Base-by-base conservation (phyloP, 2,888 invertebrate species). In the Ornithoptera alexandrae region DNA sequence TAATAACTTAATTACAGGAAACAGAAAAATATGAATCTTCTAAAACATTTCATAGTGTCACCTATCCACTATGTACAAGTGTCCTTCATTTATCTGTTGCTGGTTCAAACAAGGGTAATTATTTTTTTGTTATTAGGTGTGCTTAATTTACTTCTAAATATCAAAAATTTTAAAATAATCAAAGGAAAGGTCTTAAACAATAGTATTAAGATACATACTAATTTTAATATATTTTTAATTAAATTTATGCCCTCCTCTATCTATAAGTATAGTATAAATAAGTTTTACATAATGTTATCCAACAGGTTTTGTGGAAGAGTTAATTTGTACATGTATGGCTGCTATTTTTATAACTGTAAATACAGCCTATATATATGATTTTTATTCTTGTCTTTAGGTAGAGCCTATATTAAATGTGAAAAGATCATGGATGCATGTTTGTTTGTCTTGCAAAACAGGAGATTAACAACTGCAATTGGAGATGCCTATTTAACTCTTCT, bases 401-500 rank as follows among this genome's bases (percentile, higher is more conserved):
- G 84, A 76, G 85, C 87, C 56, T 87, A 85, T 75, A 84, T 91
- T 74, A 85, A 85, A 79, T 86, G 86, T 81, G 86, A 88, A 15
- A 87, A 83, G 75, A 78, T 91, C 67, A 83, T 83, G 72, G 84
- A 86, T 64, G 84, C 88, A 53, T 88, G 88, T 79, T 76, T 89
- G 68, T 78, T 83, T 70, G 79, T 93, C 72, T 78, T 93, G 63
- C 85, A 84, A 76, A 85, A 89, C 73, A 81, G 75, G 67, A 81
- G 86, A 3, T 74, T 88, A 76, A 72, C 80, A 62, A 77, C 81
- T 77, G 82, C 87, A 66, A 78, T 87, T 77, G 93, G 93, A 66
- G 91, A 93, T 79, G 89, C 92, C 24, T 95, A 95, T 79, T 77
- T 95, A 59, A 87, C 82, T 72, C 84, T 95, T 65, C 77, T 95